Evolutionary conservation across 2,797 vertebrate species (phyloP), one percentile per base, ranked within the genome.

Genomic region (Poeciliopsis infans): DNA sequence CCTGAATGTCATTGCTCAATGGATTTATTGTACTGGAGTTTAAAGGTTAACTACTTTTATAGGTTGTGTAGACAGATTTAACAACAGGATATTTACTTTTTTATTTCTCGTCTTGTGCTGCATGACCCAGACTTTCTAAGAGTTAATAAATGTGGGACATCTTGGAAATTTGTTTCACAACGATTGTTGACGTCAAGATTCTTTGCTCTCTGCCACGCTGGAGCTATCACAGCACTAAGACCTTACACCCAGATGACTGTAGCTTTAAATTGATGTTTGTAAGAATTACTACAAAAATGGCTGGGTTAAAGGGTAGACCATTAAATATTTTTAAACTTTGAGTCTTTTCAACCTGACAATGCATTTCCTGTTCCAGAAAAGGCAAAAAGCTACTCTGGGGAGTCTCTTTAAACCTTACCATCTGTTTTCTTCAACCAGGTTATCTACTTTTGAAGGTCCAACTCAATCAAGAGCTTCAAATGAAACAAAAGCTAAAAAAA

Each of bases 21-120:
- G 59, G 16, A 28, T 66, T 79, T 51, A 28, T 4, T 31, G 11
- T 25, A 4, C 20, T 36, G 23, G 1, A 1, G 53, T 33, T 72
- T 16, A 76, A 77, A 80, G 72, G 23, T 78, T 36, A 78, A 23
- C 45, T 16, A 23, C 36, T 3, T 69, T 39, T 55, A 6, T 13
- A 49, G n/a, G 39, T 18, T 59, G 39, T 59, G n/a, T 15, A 13
- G 8, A 76, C 64, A 39, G 10, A 51, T 47, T 47, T 49, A 49
- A 31, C 51, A 33, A 28, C 41, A 10, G 12, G 13, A 71, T 5
- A 16, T 7, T 68, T 39, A 66, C 8, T n/a, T 43, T 70, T 77
- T 55, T 43, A 39, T 12, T 20, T 71, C 18, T 13, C 16, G 47
- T 33, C 36, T 13, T 5, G 1, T 12, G n/a, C 6, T 16, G 6